Base-by-base conservation (phyloP, 2,797 vertebrate species). In the Lutra lutra region DNA sequence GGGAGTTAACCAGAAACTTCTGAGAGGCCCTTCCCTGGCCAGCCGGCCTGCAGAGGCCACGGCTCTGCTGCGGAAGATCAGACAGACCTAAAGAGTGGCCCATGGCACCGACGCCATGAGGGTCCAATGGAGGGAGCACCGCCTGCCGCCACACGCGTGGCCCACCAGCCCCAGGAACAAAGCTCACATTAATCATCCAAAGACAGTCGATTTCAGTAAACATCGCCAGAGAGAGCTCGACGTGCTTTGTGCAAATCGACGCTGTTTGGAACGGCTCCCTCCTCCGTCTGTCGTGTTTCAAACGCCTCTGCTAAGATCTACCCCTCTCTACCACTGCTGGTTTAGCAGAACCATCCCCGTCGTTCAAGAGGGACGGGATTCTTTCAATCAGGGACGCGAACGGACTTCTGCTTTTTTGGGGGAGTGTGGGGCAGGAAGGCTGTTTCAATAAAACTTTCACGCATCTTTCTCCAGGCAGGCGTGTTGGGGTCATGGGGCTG, bases 1-100 rank as follows among this genome's bases (percentile, higher is more conserved):
- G 15, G 96, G 96, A 96, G 95, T 91, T 98, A 95, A 95, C 97
- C 64, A 96, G 97, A 97, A 97, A 95, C 96, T 98, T 97, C 75
- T 94, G 97, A 97, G 98, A 97, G 70, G 98, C 98, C 98, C 98
- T 75, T 98, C 97, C 98, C 98, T 98, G 98, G 97, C 97, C 95
- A 96, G 89, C 78, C 51, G 75, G 98, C 66, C 73, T n/a, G 13
- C 51, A 95, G 97, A 98, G 98, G 98, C 98, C 95, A 93, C 29
- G 98, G 97, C 95, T 98, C 96, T 66, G 79, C 97, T 97, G 66
- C 35, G 96, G 97, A 97, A 98, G 96, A 98, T 96, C 75, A 90
- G 96, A 97, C 73, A 92, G 97, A 96, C 95, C 97, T 97, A 96
- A 91, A 70, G 7, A 38, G 84, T 3, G n/a, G 97, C 98, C 98